A percentile compares a stretch with the other conserved stretches of the same genome.
phyloP scores from a whole-genome alignment of 2,113 vertebrate genomes.

The Platichthys flesus region DNA sequence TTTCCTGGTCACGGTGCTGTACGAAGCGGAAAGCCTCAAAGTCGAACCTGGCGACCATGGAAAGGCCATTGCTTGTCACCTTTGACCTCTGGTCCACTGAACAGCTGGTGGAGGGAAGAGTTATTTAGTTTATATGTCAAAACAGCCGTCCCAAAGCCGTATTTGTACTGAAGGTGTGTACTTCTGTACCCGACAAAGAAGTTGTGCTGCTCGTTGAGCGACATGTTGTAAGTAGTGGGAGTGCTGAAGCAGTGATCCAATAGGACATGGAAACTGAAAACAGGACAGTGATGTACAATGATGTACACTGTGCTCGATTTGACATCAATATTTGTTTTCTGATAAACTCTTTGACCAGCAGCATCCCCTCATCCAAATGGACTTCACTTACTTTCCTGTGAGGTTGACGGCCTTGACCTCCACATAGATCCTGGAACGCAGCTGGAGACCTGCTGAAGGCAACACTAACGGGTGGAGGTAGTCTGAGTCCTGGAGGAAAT shows the following conservation, averaged over 20 bases:
- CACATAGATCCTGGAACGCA: constrained; percentile 77
- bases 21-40: constrained; percentile 86
- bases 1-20: constrained; percentile 70
- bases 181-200: constrained; percentile 80
- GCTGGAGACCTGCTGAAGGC: constrained; percentile 73
- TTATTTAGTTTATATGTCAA: not conserved
- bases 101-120: constrained; percentile 67
- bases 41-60: constrained; percentile 68
- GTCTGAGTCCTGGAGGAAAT: constrained; percentile 63
- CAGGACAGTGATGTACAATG: not conserved
- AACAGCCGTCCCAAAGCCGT: not conserved
- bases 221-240: constrained; percentile 69
- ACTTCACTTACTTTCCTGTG: constrained; percentile 80
- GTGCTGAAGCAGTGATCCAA: constrained; percentile 85
- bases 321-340: constrained; percentile 7
- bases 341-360: not conserved
- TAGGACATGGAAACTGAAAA: constrained; percentile 80
- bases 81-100: constrained; percentile 42
- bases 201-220: constrained; percentile 54
- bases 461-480: constrained; percentile 60
- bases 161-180: not conserved
- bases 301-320: not conserved
- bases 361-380: not conserved
- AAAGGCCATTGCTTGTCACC: constrained; percentile 73
- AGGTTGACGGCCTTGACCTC: constrained; percentile 81